Conservation (phyloP, 1,140 invertebrate genomes). For the Bombus ignitus region DNA sequence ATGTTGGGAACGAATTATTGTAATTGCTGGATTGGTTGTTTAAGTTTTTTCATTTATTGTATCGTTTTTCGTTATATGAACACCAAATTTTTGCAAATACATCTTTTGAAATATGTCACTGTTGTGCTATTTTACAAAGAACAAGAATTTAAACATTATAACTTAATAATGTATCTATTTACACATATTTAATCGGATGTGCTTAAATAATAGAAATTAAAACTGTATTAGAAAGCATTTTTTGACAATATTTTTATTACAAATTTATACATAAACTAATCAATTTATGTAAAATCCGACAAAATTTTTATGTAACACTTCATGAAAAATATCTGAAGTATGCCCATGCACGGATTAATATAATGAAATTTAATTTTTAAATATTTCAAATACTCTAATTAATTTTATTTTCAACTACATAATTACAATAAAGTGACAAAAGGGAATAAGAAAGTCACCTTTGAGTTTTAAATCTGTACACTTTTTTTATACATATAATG, state of each 20-base stretch:
- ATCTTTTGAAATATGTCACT: not conserved
- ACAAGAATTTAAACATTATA: not conserved
- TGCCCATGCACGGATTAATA: not conserved
- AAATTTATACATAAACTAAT: not conserved
- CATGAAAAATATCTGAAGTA: not conserved
- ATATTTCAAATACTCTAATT: not conserved
- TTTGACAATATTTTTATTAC: not conserved
- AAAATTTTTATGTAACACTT: not conserved
- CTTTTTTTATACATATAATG: slow-evolving; percentile 22
- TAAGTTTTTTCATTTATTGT: too few relatives aligned
- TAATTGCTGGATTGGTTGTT: too few relatives aligned
- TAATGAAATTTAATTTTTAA: not conserved
- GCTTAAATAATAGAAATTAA: not conserved
- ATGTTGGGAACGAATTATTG: too few relatives aligned
- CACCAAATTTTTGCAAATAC: too few relatives aligned
- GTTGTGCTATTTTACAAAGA: not conserved
- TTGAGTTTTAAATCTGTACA: slow-evolving; percentile 29
- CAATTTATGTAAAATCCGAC: not conserved
- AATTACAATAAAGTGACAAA: not conserved
- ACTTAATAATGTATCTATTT: too few relatives aligned
- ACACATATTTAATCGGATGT: too few relatives aligned
- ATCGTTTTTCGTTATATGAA: too few relatives aligned
- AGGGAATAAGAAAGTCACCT: not conserved
- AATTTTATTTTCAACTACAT: not conserved
- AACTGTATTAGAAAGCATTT: not conserved